Evolutionary conservation across 2,797 vertebrate species (phyloP).

Genomic region (Enteromius trimaculatus): DNA sequence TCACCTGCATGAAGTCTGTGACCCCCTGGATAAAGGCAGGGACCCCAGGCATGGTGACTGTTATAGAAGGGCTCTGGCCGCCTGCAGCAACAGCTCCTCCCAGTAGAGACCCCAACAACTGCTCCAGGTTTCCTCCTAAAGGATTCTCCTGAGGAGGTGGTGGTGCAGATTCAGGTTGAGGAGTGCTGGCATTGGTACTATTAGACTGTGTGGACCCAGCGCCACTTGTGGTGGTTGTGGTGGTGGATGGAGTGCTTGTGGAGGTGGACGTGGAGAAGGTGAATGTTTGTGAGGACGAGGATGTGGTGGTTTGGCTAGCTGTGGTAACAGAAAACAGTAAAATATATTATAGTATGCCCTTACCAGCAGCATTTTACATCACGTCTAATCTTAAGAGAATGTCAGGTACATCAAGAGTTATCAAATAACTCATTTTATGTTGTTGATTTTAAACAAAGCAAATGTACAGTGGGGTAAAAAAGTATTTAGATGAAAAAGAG

Average conservation of each 20-base stretch:
- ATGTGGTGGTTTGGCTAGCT: constrained; percentile 67
- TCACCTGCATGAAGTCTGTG: constrained; percentile 89
- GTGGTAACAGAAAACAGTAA: constrained; percentile 26
- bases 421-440: not conserved
- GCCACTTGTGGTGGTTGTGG: constrained; percentile 61
- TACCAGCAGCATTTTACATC: not conserved
- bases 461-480: not conserved
- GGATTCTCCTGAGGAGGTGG: constrained; percentile 70
- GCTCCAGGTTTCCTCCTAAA: constrained; percentile 76
- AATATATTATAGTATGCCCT: not conserved
- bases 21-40: constrained; percentile 90
- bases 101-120: constrained; percentile 86
- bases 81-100: constrained; percentile 74
- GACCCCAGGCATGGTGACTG: constrained; percentile 86
- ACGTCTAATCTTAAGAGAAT: not conserved
- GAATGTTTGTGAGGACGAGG: constrained; percentile 70
- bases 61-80: constrained; percentile 78
- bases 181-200: constrained; percentile 58
- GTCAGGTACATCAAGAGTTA: not conserved
- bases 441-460: not conserved
- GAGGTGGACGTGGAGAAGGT: constrained; percentile 69
- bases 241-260: constrained; percentile 29
- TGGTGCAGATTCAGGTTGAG: constrained; percentile 63
- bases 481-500: no score
- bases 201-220: constrained; percentile 69